phyloP scores from a whole-genome alignment of 2,888 invertebrate genomes.

The Anoncus sp. region DNA sequence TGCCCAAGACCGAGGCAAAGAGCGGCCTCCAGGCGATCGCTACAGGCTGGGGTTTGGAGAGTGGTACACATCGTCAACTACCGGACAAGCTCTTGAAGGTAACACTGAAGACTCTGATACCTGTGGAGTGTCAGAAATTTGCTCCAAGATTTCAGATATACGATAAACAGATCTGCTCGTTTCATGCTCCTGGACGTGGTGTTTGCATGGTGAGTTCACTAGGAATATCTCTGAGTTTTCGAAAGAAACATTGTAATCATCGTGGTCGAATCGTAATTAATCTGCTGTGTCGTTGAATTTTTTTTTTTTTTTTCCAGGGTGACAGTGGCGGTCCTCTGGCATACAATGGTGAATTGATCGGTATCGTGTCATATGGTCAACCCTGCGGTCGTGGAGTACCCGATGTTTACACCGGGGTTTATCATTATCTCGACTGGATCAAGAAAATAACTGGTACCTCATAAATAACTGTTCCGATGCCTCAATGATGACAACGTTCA shows the following conservation, averaged over 20 bases:
- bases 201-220: conserved; percentile 8
- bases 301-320: too few species aligned
- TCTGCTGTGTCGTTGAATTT: too few species aligned
- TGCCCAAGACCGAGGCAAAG: neutral
- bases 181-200: neutral
- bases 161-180: conserved; percentile 1
- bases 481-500: too few species aligned
- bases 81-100: neutral
- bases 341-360: conserved; percentile 51
- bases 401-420: conserved; percentile 64
- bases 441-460: neutral
- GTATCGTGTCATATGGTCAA: conserved; percentile 58
- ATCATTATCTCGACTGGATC: conserved; percentile 54
- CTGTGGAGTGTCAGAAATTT: neutral
- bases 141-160: neutral
- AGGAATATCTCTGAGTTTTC: neutral
- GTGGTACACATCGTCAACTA: neutral
- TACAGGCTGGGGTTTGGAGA: conserved; percentile 3
- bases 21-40: neutral
- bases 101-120: neutral
- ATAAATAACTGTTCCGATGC: too few species aligned
- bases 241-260: too few species aligned
- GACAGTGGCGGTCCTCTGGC: conserved; percentile 67
- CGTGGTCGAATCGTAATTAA: too few species aligned
- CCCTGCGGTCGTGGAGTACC: conserved; percentile 62